Evolutionary conservation across 2,113 vertebrate species (phyloP).

Genomic region (Polyodon spathula): DNA sequence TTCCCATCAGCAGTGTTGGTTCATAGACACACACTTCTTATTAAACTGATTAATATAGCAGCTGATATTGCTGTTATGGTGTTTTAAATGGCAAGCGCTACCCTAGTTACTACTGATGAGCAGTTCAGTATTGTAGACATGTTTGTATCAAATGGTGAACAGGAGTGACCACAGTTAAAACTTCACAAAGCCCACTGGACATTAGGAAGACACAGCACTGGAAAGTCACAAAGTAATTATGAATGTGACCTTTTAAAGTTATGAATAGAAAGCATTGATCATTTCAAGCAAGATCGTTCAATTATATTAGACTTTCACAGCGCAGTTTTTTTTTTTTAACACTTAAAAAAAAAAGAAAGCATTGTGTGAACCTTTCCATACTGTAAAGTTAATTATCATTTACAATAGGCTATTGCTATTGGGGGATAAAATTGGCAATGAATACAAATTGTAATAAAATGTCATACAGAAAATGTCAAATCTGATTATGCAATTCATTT

Average conservation of each 20-base stretch:
- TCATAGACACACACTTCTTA: no score
- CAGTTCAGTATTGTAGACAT: no score
- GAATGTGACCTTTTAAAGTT: slow-evolving; percentile 5
- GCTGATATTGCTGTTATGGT: no score
- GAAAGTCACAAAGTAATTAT: slow-evolving; percentile 6
- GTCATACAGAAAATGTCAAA: slow-evolving; percentile 26
- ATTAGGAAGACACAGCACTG: slow-evolving; percentile 1
- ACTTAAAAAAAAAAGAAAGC: slow-evolving; percentile 7
- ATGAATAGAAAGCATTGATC: slow-evolving; percentile 9
- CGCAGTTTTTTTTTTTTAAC: slow-evolving; percentile 22
- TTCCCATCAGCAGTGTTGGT: no score
- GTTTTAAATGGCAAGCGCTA: no score
- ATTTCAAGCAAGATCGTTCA: slow-evolving; percentile 2
- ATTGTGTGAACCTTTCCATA: slow-evolving; percentile 38
- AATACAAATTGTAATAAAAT: slow-evolving; percentile 34
- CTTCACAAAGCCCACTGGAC: slow-evolving; percentile 13
- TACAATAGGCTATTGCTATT: slow-evolving; percentile 34
- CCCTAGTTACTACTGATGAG: no score
- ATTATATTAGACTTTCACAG: slow-evolving; percentile 11
- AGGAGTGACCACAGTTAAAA: slow-evolving; percentile 1
- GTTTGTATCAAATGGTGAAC: no score
- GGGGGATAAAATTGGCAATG: slow-evolving; percentile 35
- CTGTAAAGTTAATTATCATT: slow-evolving; percentile 49
- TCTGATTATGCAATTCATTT: slow-evolving; percentile 11
- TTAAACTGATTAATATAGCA: no score